Evolutionary conservation across 2,797 vertebrate genomes (phyloP), one percentile per base, ranked within the genome.

Genomic region (Poecilia wingei): DNA sequence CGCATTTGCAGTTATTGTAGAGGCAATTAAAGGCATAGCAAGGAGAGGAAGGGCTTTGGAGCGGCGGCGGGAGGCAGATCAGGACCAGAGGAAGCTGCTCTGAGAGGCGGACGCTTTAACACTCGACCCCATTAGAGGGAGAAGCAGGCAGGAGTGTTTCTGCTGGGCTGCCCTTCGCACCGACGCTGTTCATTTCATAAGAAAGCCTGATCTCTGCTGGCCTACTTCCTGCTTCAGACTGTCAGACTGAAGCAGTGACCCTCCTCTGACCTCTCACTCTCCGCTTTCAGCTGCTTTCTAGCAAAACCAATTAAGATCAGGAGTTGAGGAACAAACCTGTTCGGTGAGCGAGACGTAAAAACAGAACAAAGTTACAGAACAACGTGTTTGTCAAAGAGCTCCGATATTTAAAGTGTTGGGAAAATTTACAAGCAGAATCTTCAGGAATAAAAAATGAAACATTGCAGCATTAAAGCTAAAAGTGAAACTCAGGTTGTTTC

Each of bases 91-190:
- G 46, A 89, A 83, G 88, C 82, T 77, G 14, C 18, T 74, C 18
- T 12, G 79, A 89, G 79, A 72, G 84, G 74, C 22, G 33, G 75
- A 79, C 31, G 81, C 74, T 87, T 91, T 88, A 86, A 88, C 84
- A 74, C 81, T 88, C 88, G 89, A 92, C 90, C 89, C 74, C 85
- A 47, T 89, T 87, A 79, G 66, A 61, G 57, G 84, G 83, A 61
- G 49, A 73, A 80, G 81, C 84, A 31, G 39, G 53, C 82, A 86
- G 86, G 80, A 70, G 86, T 74, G 81, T 72, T 82, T 88, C 77
- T 28, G 55, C 83, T 82, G 86, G 82, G 45, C 64, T 81, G 82
- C 57, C 77, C 87, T 85, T 82, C 85, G 76, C 76, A 31, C 82
- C 0, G 64, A 80, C 68, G 0, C 49, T 86, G 84, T 70, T 88